phyloP scores from a whole-genome alignment of 2,888 invertebrate genomes.

The Polia nebulosa region DNA sequence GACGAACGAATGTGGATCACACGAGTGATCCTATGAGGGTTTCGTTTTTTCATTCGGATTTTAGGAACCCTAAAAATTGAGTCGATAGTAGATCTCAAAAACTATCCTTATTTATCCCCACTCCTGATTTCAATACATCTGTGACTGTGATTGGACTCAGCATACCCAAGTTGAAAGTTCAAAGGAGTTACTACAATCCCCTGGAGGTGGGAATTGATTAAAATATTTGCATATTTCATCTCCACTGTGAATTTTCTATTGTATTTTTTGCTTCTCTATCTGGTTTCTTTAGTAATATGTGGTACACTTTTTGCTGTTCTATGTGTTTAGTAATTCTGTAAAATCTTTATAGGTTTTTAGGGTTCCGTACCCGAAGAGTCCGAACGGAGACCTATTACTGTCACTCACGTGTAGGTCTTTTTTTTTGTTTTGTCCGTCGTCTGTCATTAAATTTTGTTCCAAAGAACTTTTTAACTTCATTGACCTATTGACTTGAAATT shows the following conservation, averaged over 20 bases:
- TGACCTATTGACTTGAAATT: no score
- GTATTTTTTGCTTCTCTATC: slow-evolving; percentile 46
- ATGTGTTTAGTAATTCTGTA: neutral
- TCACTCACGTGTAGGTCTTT: no score
- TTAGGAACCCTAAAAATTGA: no score
- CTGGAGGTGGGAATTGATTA: slow-evolving; percentile 63
- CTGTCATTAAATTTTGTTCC: no score
- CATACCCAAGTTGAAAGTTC: slow-evolving; percentile 28
- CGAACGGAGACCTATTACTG: no score
- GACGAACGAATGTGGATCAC: no score
- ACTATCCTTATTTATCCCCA: slow-evolving; percentile 15
- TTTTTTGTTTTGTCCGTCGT: no score
- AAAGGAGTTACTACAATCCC: slow-evolving; percentile 47
- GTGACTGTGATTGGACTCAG: slow-evolving; percentile 13
- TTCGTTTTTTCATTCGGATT: no score
- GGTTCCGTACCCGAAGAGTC: no score
- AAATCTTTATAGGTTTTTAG: neutral
- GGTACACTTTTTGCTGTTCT: slow-evolving; percentile 4
- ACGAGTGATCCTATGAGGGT: no score
- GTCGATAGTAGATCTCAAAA: neutral
- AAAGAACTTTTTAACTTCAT: no score
- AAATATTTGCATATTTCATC: slow-evolving; percentile 66
- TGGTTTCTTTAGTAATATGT: slow-evolving; percentile 19
- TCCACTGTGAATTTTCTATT: slow-evolving; percentile 27
- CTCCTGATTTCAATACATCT: slow-evolving; percentile 43